Conservation (phyloP, 2,113 vertebrate genomes). For the Neotragus moschatus region DNA sequence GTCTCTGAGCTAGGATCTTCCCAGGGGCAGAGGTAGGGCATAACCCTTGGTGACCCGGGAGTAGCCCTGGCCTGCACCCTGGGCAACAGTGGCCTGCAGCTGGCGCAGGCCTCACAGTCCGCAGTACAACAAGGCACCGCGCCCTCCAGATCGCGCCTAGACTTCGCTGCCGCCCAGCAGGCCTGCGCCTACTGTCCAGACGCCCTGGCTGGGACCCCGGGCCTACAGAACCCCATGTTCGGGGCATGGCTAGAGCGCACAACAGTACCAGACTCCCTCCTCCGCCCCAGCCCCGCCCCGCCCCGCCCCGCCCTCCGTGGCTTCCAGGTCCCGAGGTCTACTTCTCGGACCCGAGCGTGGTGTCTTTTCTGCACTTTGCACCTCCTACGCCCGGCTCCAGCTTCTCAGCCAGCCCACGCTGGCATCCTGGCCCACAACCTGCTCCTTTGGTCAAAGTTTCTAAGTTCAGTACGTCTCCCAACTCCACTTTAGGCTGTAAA, state of each 20-base stretch:
- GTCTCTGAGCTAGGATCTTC: not conserved
- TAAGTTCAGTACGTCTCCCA: slow-evolving; percentile 64
- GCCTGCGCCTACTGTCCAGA: not conserved
- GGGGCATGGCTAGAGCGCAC: not conserved
- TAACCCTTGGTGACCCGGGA: slow-evolving; percentile 34
- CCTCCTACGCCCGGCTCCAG: not conserved
- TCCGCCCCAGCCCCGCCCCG: too few species aligned
- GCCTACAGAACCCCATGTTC: not conserved
- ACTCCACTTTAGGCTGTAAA: slow-evolving; percentile 78
- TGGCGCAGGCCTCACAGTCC: not conserved
- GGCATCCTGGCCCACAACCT: not conserved
- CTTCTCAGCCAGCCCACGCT: not conserved
- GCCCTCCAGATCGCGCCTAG: not conserved
- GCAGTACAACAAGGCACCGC: not conserved
- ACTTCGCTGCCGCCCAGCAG: not conserved
- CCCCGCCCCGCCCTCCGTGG: too few species aligned
- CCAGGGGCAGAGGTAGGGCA: not conserved
- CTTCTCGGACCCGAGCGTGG: accelerated
- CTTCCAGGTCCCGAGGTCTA: not conserved
- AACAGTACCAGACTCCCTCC: not conserved
- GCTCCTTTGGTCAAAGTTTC: slow-evolving; percentile 68
- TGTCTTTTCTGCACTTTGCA: not conserved
- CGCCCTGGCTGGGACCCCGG: not conserved
- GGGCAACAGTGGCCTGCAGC: not conserved
- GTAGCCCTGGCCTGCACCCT: not conserved